Evolutionary conservation across 2,113 vertebrate genomes (phyloP).

Genomic region (Etia nguti): DNA sequence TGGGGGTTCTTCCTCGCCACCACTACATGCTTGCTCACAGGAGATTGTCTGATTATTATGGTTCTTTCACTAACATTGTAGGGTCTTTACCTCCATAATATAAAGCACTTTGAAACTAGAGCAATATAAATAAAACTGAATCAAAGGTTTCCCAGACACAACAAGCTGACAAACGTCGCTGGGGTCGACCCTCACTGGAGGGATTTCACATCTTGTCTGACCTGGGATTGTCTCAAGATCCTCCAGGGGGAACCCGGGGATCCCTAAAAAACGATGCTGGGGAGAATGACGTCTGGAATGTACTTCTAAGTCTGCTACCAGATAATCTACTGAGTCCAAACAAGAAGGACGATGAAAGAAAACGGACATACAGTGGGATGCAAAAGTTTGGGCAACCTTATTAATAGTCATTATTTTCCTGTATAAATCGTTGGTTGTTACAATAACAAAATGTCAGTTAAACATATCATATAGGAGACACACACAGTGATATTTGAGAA

Average conservation of each 20-base stretch:
- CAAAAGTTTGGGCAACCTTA: too few relatives aligned
- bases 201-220: neutral
- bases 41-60: neutral
- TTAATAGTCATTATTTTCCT: too few relatives aligned
- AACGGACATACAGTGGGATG: too few relatives aligned
- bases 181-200: neutral
- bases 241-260: neutral
- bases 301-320: neutral
- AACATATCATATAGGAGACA: too few relatives aligned
- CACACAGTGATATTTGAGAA: too few relatives aligned
- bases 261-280: neutral
- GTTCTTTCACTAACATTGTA: neutral
- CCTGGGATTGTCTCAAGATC: neutral
- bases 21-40: neutral
- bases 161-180: neutral
- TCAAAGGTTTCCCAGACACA: neutral
- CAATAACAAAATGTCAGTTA: too few relatives aligned
- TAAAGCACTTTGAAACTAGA: neutral
- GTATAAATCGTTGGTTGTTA: too few relatives aligned
- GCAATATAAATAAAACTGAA: neutral
- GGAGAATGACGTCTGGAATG: neutral
- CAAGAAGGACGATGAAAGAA: neutral
- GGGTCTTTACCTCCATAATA: neutral
- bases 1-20: neutral
- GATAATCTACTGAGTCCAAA: neutral